Evolutionary conservation across 2,888 invertebrate species (phyloP).

Genomic region (Sphecodes monilicornis): DNA sequence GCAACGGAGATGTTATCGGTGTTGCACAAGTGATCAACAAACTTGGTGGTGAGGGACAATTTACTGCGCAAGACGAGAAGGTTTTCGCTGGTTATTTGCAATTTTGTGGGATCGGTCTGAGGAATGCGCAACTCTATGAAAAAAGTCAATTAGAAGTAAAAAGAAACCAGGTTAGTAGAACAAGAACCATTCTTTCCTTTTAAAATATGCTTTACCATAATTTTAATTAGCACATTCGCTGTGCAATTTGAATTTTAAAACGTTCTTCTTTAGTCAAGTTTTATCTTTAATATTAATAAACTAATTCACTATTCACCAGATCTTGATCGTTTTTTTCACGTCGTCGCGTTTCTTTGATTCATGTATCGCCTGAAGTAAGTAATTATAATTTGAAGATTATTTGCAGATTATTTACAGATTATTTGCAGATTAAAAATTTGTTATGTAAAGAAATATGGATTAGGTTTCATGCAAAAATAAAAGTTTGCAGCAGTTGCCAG

Average conservation of each 20-base stretch:
- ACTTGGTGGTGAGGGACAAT: slow-evolving; percentile 91
- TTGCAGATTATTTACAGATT: too few species aligned
- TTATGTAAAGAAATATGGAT: not conserved
- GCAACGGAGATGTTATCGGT: slow-evolving; percentile 97
- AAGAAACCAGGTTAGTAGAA: slow-evolving; percentile 90
- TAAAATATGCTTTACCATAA: not conserved
- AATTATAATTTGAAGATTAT: too few species aligned
- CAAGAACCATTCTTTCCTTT: not conserved
- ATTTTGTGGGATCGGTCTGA: slow-evolving; percentile 97
- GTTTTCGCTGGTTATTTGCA: slow-evolving; percentile 97
- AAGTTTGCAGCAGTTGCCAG: not conserved
- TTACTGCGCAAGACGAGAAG: slow-evolving; percentile 94
- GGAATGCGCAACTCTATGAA: slow-evolving; percentile 98
- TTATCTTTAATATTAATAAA: not conserved
- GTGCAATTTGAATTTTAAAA: not conserved
- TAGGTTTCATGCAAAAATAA: not conserved
- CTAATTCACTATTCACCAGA: not conserved
- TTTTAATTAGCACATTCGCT: not conserved
- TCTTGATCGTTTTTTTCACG: not conserved
- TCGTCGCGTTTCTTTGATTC: not conserved
- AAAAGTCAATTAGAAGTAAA: slow-evolving; percentile 97
- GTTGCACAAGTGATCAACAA: slow-evolving; percentile 99
- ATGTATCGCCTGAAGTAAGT: not conserved
- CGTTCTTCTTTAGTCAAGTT: not conserved
- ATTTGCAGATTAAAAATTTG: not conserved